phyloP scores from a whole-genome alignment of 37 sponge, comb jelly and placozoan species.

The Axinella damicornis region DNA sequence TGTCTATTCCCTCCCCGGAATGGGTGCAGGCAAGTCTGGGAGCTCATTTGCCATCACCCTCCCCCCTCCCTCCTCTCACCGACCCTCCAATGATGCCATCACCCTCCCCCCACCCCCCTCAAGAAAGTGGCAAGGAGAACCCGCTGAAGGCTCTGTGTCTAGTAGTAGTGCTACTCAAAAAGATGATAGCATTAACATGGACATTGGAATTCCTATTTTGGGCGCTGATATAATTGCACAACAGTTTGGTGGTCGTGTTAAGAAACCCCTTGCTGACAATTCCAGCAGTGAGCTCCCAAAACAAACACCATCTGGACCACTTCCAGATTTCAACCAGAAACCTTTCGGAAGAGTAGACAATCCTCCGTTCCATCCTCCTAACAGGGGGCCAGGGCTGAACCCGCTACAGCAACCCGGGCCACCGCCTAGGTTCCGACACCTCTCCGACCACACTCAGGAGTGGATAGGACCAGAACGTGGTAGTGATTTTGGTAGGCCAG shows the following conservation, averaged over 20 bases:
- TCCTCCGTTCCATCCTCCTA: too few relatives aligned
- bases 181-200: not conserved
- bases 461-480: not conserved
- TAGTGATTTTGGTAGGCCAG: conserved; percentile 14
- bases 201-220: conserved; percentile 39
- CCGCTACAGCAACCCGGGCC: not conserved
- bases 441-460: not conserved
- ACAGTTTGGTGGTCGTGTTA: conserved; percentile 27
- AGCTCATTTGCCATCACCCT: not conserved
- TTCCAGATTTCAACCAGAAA: too few relatives aligned
- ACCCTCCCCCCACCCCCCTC: conserved; percentile 54
- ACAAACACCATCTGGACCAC: too few relatives aligned
- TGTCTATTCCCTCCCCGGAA: not conserved
- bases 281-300: too few relatives aligned
- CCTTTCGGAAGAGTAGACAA: too few relatives aligned
- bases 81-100: conserved; percentile 22
- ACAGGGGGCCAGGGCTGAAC: not conserved
- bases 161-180: not conserved
- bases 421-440: not conserved
- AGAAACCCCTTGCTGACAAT: too few relatives aligned
- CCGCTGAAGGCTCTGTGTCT: not conserved
- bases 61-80: not conserved
- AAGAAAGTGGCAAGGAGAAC: not conserved
- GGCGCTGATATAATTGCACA: conserved; percentile 72
- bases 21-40: not conserved